Conservation (phyloP, 1,140 invertebrate genomes). For the Drosophila virilis region DNA sequence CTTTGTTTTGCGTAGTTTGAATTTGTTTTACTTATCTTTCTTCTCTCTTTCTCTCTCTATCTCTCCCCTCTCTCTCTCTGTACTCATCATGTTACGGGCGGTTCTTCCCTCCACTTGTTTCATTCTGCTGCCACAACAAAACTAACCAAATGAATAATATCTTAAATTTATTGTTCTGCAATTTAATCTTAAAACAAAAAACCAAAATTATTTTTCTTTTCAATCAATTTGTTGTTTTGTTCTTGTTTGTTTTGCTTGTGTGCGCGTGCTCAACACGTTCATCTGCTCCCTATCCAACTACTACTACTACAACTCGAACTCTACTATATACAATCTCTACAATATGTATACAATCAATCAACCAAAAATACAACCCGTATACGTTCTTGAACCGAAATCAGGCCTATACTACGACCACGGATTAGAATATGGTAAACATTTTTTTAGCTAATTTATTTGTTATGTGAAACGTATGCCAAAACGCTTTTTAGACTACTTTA, state of each 20-base stretch:
- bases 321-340: slow-evolving; percentile 3
- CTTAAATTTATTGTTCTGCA: slow-evolving; percentile 1
- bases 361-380: slow-evolving; percentile 40
- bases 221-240: slow-evolving; percentile 21
- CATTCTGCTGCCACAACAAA: slow-evolving; percentile 13
- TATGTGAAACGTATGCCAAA: slow-evolving; percentile 59
- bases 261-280: slow-evolving; percentile 58
- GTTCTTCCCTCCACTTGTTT: slow-evolving; percentile 6
- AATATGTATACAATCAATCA: slow-evolving; percentile 10
- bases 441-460: slow-evolving; percentile 80
- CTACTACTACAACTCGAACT: slow-evolving; percentile 35
- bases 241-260: slow-evolving; percentile 43
- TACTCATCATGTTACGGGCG: slow-evolving; percentile 12
- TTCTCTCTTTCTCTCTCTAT: slow-evolving; percentile 13
- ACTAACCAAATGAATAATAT: slow-evolving; percentile 11
- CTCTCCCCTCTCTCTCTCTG: slow-evolving; percentile 14
- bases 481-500: slow-evolving; percentile 61
- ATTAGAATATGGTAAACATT: slow-evolving; percentile 94
- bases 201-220: slow-evolving; percentile 20
- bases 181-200: not conserved
- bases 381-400: slow-evolving; percentile 76
- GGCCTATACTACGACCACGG: slow-evolving; percentile 94
- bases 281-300: slow-evolving; percentile 30
- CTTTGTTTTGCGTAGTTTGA: slow-evolving; percentile 32
- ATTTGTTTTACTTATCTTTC: slow-evolving; percentile 43